Conservation (phyloP, 2,113 vertebrate species). For the Shinisaurus crocodilurus region DNA sequence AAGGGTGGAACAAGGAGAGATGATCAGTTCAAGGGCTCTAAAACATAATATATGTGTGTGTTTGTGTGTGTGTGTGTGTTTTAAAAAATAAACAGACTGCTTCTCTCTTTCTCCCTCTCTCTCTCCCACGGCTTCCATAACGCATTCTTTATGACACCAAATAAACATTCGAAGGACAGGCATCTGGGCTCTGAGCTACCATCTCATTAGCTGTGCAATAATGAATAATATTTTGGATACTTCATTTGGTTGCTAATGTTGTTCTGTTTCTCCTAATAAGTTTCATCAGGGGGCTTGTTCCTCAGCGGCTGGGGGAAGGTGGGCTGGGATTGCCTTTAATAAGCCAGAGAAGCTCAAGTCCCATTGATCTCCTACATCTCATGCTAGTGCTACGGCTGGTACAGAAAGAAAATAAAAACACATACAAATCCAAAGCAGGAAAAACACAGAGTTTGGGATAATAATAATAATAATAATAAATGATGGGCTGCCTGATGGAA, state of each 20-base stretch:
- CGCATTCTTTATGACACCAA: not conserved
- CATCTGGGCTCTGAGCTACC: not conserved
- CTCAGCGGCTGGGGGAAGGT: not conserved
- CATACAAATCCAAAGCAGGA: too few relatives aligned
- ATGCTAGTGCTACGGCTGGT: too few relatives aligned
- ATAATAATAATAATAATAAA: too few relatives aligned
- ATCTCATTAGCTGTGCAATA: conserved; percentile 7
- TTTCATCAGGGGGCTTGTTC: conserved; percentile 9
- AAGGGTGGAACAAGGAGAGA: not conserved
- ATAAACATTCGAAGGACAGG: not conserved
- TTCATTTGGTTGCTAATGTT: not conserved
- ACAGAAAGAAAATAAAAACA: not conserved
- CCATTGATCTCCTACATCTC: not conserved
- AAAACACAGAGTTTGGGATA: too few relatives aligned
- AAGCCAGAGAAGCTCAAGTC: not conserved
- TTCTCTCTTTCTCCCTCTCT: not conserved
- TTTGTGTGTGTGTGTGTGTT: too few relatives aligned
- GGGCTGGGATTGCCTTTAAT: not conserved
- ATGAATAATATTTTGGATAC: conserved; percentile 3
- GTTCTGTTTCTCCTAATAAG: not conserved
- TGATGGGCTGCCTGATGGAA: not conserved
- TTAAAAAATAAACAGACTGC: not conserved
- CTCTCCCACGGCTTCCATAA: not conserved
- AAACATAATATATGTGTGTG: not conserved
- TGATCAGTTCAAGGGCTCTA: not conserved